These are phyloP conservation scores for Pseudomyrmex sp. DNA, from an alignment of 1,140 invertebrate species.

Conservation along the genomic window DNA sequence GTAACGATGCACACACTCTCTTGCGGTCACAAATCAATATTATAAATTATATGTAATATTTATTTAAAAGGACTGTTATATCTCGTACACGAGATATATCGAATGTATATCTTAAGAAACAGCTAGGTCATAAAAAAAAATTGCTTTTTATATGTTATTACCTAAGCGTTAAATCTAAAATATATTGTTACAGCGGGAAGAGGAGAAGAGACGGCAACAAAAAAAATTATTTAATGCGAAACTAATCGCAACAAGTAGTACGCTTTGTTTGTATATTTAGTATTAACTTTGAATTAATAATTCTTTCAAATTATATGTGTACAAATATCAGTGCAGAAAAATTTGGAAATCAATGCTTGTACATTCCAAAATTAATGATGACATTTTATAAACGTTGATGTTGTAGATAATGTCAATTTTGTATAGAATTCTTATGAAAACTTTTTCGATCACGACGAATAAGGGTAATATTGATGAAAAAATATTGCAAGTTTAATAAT, in stretches of 20 bases:
- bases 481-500: constrained; percentile 2
- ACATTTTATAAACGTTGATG: constrained; percentile 48
- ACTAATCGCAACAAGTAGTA: constrained; percentile 1
- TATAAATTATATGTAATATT: constrained; percentile 51
- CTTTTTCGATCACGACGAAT: not conserved
- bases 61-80: constrained; percentile 41
- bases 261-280: constrained; percentile 29
- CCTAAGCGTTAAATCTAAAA: constrained; percentile 25
- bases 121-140: constrained; percentile 23
- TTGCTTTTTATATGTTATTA: constrained; percentile 48
- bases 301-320: constrained; percentile 51
- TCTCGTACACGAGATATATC: constrained; percentile 9
- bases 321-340: constrained; percentile 35
- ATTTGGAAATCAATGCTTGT: constrained; percentile 29
- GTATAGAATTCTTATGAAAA: constrained; percentile 9
- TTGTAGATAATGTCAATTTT: constrained; percentile 25
- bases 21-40: constrained; percentile 42
- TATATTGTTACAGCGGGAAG: not conserved
- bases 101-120: constrained; percentile 40
- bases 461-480: constrained; percentile 10
- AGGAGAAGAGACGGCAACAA: not conserved
- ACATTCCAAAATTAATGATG: constrained; percentile 43
- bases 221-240: constrained; percentile 40
- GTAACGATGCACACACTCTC: not conserved
- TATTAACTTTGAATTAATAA: constrained; percentile 33